Conservation (phyloP, 2,888 invertebrate species). For the Nebria brevicollis region DNA sequence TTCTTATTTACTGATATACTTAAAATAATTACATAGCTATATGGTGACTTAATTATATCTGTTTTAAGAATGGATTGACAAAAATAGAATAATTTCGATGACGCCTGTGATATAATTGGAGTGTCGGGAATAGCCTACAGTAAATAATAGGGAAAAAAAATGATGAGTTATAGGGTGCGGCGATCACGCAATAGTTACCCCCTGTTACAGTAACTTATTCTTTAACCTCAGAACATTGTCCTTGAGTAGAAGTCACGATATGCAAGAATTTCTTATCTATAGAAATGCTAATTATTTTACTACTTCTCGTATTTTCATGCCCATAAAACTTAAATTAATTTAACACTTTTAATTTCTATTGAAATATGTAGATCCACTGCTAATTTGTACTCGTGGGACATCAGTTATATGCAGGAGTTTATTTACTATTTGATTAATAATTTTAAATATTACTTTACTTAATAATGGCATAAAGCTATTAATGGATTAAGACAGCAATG, state of each 20-base stretch:
- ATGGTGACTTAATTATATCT: too few species aligned
- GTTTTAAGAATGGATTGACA: not conserved
- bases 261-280: conserved; percentile 14
- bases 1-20: too few species aligned
- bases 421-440: too few species aligned
- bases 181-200: conserved; percentile 2
- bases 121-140: not conserved
- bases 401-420: too few species aligned
- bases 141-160: not conserved
- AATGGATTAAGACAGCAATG: too few species aligned
- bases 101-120: not conserved
- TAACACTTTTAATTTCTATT: not conserved
- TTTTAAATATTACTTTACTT: too few species aligned
- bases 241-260: conserved; percentile 18
- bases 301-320: not conserved
- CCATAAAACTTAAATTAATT: not conserved
- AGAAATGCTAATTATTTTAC: conserved; percentile 17
- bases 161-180: not conserved
- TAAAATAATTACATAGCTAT: too few species aligned
- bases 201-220: conserved; percentile 18
- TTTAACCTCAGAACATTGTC: conserved; percentile 10
- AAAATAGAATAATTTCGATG: not conserved
- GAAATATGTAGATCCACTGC: too few species aligned
- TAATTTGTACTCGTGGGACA: too few species aligned
- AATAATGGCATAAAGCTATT: too few species aligned